Evolutionary conservation across 2,888 invertebrate genomes (phyloP).

Genomic region (Agrotis segetum): DNA sequence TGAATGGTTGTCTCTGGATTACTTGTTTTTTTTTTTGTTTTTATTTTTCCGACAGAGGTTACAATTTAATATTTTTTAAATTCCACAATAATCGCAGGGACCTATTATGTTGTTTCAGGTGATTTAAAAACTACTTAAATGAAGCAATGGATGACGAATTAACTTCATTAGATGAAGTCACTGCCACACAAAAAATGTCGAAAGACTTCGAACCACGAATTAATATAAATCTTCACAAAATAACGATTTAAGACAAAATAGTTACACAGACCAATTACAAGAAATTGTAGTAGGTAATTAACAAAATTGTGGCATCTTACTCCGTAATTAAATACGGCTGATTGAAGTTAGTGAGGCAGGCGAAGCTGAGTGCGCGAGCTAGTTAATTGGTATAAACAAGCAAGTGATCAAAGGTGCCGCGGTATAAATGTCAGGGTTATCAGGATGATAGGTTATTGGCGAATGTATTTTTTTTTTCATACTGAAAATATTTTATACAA

Average conservation of each 20-base stretch:
- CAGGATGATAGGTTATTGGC: constrained; percentile 40
- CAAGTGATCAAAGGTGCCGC: constrained; percentile 74
- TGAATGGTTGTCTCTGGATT: not conserved
- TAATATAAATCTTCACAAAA: constrained; percentile 49
- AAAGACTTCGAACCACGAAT: constrained; percentile 15
- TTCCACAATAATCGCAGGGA: not conserved
- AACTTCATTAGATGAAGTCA: not conserved
- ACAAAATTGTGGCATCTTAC: constrained; percentile 53
- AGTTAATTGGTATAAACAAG: constrained; percentile 67
- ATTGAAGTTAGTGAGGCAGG: constrained; percentile 58
- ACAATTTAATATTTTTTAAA: not conserved
- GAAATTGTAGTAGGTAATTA: constrained; percentile 56
- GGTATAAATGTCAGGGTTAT: constrained; percentile 66
- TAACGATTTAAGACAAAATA: constrained; percentile 42
- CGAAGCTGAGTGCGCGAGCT: constrained; percentile 56
- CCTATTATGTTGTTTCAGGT: too few species aligned
- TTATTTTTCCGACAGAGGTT: too few species aligned
- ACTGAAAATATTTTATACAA: not conserved
- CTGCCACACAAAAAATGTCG: not conserved
- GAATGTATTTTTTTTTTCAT: constrained; percentile 21
- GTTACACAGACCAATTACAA: constrained; percentile 58
- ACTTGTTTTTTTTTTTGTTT: too few species aligned
- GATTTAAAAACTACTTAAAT: too few species aligned
- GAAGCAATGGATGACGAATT: too few species aligned
- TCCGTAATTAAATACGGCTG: constrained; percentile 61